phyloP scores from a whole-genome alignment of 2,797 vertebrate genomes.

The Yasuhikotakia modesta region DNA sequence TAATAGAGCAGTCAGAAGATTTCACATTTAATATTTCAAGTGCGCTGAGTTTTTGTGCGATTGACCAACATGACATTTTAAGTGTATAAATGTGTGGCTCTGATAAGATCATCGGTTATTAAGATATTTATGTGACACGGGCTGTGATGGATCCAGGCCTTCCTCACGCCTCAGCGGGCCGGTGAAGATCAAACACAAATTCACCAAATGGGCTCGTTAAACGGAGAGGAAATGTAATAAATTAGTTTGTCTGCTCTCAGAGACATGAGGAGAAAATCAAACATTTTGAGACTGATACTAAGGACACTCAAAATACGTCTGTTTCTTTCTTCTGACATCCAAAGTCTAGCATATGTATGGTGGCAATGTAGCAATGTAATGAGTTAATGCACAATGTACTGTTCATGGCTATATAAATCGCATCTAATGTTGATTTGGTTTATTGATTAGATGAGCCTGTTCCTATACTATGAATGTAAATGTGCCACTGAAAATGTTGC shows the following conservation, averaged over 20 bases:
- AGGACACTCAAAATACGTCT: slow-evolving; percentile 1
- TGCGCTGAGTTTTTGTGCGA: slow-evolving; percentile 78
- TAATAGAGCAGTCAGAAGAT: slow-evolving; percentile 77
- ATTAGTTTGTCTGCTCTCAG: slow-evolving; percentile 67
- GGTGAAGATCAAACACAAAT: slow-evolving; percentile 80
- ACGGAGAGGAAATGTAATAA: slow-evolving; percentile 79
- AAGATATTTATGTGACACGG: slow-evolving; percentile 96
- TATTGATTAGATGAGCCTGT: no score
- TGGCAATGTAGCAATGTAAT: neutral
- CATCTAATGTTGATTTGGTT: neutral
- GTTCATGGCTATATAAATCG: neutral
- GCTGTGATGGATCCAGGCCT: slow-evolving; percentile 84
- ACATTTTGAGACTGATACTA: slow-evolving; percentile 39
- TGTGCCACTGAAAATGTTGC: no score
- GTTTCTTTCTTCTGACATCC: slow-evolving; percentile 1
- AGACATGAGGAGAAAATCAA: slow-evolving; percentile 47
- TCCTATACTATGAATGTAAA: no score
- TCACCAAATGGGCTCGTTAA: slow-evolving; percentile 80
- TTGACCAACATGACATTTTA: slow-evolving; percentile 85
- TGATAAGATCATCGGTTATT: slow-evolving; percentile 95
- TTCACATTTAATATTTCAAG: slow-evolving; percentile 79
- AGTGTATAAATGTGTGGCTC: slow-evolving; percentile 92
- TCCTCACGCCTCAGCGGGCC: slow-evolving; percentile 74
- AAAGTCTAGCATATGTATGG: neutral
- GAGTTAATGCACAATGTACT: neutral